These are phyloP conservation scores for Rallus limicola DNA, from an alignment of 2,113 vertebrate genomes.

Conservation along the genomic window DNA sequence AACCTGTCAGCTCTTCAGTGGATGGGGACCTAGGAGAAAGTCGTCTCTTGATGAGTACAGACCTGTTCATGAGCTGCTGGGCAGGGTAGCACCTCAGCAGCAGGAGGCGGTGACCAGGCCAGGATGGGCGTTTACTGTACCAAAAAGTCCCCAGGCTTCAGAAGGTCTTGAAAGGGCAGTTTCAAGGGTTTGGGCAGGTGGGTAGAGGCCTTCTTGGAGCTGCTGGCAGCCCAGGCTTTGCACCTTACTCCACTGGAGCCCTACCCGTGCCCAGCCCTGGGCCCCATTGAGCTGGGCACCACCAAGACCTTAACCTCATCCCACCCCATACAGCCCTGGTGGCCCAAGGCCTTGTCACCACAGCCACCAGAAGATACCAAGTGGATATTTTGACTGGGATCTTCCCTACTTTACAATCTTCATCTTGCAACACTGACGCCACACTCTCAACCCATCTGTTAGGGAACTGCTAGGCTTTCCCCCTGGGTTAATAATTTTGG, in stretches of 20 bases:
- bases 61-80: fast-evolving
- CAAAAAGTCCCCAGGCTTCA: not conserved
- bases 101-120: fast-evolving
- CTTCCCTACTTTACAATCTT: not conserved
- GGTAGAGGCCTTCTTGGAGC: not conserved
- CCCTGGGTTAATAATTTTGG: not conserved
- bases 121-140: not conserved
- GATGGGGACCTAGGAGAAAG: not conserved
- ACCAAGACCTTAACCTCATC: not conserved
- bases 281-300: too few relatives aligned
- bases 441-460: not conserved
- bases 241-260: not conserved
- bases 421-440: not conserved
- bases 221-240: not conserved
- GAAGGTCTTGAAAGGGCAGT: not conserved
- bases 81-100: not conserved
- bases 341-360: not conserved
- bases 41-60: fast-evolving
- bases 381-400: not conserved
- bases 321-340: fast-evolving
- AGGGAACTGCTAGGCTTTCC: not conserved
- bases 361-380: not conserved
- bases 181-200: not conserved
- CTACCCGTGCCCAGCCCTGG: not conserved
- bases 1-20: fast-evolving